Conservation (phyloP, 1,140 invertebrate genomes). For the Maconellicoccus hirsutus region DNA sequence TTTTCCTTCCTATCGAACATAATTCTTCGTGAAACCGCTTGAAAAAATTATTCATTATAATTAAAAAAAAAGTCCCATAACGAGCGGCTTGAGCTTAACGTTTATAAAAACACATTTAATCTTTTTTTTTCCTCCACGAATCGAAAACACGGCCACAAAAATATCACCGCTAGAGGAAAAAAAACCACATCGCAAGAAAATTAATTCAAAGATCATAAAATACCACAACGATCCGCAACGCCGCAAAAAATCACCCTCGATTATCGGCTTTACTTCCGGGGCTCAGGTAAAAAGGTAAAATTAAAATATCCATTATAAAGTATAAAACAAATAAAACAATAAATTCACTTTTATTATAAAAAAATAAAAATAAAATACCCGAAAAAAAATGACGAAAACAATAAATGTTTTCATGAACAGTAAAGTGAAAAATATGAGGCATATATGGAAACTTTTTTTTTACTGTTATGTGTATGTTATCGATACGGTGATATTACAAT, state of each 20-base stretch:
- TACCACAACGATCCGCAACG: too few relatives aligned
- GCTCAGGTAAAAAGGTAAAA: neutral
- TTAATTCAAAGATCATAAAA: too few relatives aligned
- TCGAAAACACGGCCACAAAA: neutral
- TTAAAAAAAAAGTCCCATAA: constrained; percentile 1
- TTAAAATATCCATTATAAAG: neutral
- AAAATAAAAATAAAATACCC: neutral
- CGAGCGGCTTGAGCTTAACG: neutral
- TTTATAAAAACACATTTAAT: neutral
- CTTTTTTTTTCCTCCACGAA: neutral
- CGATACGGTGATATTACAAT: neutral
- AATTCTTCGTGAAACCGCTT: neutral
- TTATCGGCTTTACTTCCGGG: neutral
- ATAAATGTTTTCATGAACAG: constrained; percentile 5
- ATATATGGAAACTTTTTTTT: neutral
- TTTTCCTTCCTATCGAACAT: neutral
- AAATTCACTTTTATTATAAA: neutral
- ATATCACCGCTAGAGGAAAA: neutral
- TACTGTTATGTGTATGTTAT: neutral
- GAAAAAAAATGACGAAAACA: neutral
- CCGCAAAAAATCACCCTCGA: neutral
- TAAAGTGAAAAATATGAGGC: constrained; percentile 9
- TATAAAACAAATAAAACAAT: neutral
- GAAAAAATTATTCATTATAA: constrained; percentile 6
- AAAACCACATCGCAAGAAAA: too few relatives aligned